Conservation (phyloP, 2,888 invertebrate genomes). For the Pristionchus fissidentatus region DNA sequence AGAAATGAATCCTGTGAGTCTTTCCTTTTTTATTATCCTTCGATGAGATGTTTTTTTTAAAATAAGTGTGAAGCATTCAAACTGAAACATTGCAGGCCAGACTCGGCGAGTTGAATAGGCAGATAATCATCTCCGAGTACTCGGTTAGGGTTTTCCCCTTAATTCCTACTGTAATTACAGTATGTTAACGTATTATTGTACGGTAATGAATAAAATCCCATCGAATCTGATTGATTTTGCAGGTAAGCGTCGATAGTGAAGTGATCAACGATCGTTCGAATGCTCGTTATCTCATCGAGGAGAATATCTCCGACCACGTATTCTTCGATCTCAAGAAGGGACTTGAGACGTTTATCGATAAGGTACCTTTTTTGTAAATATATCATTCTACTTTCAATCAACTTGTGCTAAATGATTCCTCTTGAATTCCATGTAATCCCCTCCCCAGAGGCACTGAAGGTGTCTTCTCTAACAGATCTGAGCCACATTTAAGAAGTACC, state of each 20-base stretch:
- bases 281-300: not conserved
- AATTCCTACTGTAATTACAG: not conserved
- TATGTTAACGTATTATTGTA: not conserved
- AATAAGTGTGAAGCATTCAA: not conserved
- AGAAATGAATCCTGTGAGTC: too few species aligned
- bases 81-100: not conserved
- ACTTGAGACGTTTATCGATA: not conserved
- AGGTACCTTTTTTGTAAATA: not conserved
- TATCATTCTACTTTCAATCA: not conserved
- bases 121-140: not conserved
- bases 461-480: too few species aligned
- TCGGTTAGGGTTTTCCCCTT: not conserved
- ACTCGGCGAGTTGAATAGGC: not conserved
- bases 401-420: not conserved
- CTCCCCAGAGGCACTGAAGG: too few species aligned
- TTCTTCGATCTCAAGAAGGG: slow-evolving; percentile 19
- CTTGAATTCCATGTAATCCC: too few species aligned
- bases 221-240: too few species aligned
- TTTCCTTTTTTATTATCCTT: too few species aligned
- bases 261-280: not conserved
- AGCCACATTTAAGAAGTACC: too few species aligned
- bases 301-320: not conserved
- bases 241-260: slow-evolving; percentile 1
- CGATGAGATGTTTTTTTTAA: not conserved
- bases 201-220: too few species aligned